Evolutionary conservation across 2,113 vertebrate species (phyloP), one percentile per base, ranked within the genome.

Genomic region (Hippocampus mohnikei): DNA sequence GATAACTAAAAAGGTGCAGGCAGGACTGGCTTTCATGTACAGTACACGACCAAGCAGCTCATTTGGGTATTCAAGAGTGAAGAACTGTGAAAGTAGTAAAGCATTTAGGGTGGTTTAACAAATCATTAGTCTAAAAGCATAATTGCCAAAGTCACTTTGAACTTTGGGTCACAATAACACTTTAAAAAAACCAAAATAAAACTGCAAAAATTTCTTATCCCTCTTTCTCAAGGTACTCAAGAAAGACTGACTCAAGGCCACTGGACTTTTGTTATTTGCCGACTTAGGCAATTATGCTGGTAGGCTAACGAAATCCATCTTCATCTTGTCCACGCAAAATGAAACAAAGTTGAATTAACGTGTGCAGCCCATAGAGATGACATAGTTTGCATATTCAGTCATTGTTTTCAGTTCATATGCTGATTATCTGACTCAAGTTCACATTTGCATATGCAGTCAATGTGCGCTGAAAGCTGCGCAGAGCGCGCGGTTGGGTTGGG

Each of bases 321-420:
- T 59, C 58, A 60, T 29, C 58, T 33, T 42, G 61, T 50, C 80
- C 5, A 37, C 33, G 33, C 33, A 37, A 37, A 37, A 37, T 37
- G 33, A 37, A 50, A 73, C 66, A 27, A 66, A 77, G 75, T 58
- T 41, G 23, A 66, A 82, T 81, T 75, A 85, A 75, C 84, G 81
- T 78, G 73, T 81, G 80, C 33, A 71, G 73, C 75, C 79, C 58
- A 82, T 69, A 44, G 11, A 73, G 72, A 78, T 40, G 21, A 69
- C 71, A 75, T 62, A 74, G 23, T 71, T 81, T 66, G 62, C 33
- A 60, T 33, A 58, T 27, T 16, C 40, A 64, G 71, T 74, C 60
- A 75, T 81, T 70, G 71, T 61, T 74, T 62, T 83, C 66, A 77
- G 76, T 69, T 78, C 48, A 76, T n/a, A 44, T 59, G 50, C 70